Conservation (phyloP, 1,140 invertebrate genomes). For the Trinorchestia longiramus region DNA sequence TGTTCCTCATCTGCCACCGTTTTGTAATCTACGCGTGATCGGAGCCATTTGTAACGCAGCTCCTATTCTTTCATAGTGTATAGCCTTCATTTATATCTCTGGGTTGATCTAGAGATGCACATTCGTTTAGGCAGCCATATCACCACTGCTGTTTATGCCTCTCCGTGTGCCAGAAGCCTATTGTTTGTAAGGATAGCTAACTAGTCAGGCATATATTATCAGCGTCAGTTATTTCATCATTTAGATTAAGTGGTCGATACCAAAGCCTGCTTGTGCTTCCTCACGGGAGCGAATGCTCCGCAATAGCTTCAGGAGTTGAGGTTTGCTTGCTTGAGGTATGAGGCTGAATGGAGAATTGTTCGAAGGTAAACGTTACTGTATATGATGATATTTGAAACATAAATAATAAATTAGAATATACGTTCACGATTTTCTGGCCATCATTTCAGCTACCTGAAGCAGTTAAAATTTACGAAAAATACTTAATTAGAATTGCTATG, state of each 20-base stretch:
- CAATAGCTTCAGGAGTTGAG: not conserved
- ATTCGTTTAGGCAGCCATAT: slow-evolving; percentile 25
- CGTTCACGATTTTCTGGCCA: too few species aligned
- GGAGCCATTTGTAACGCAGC: too few species aligned
- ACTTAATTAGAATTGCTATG: too few species aligned
- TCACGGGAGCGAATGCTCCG: not conserved
- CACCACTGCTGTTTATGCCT: slow-evolving; percentile 33
- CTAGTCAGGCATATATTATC: not conserved
- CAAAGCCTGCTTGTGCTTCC: not conserved
- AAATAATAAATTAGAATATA: too few species aligned
- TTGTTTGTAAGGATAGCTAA: slow-evolving; percentile 26
- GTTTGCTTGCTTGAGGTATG: not conserved
- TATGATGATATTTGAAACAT: too few species aligned
- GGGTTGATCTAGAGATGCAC: not conserved
- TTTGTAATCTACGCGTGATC: too few species aligned
- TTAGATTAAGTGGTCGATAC: slow-evolving; percentile 47
- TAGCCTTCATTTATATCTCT: not conserved
- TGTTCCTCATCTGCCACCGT: too few species aligned
- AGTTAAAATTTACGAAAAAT: too few species aligned
- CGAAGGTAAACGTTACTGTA: too few species aligned
- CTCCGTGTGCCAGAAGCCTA: not conserved
- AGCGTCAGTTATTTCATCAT: slow-evolving; percentile 37
- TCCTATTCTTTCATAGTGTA: not conserved
- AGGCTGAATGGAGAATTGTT: too few species aligned
- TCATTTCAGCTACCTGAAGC: too few species aligned